Conservation (phyloP, 2,113 vertebrate species). For the Seriola aureovittata region DNA sequence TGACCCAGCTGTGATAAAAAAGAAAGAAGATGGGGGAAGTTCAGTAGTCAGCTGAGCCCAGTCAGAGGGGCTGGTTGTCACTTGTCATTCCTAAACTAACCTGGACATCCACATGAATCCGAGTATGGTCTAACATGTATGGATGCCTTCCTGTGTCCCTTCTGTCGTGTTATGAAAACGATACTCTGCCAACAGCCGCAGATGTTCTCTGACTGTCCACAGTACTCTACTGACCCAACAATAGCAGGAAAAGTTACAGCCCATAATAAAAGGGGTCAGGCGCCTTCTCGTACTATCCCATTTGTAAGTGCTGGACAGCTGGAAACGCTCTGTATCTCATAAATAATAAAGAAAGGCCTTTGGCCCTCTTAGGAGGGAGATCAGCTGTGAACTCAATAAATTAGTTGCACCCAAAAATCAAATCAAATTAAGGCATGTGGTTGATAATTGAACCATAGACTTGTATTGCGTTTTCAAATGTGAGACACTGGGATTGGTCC, state of each 20-base stretch:
- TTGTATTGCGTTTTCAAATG: background rate
- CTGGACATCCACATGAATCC: slow-evolving; percentile 12
- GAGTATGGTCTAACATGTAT: slow-evolving; percentile 26
- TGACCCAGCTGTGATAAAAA: background rate
- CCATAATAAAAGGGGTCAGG: slow-evolving; percentile 64
- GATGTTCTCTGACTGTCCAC: slow-evolving; percentile 55
- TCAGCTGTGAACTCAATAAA: slow-evolving; percentile 36
- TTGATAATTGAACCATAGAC: slow-evolving; percentile 21
- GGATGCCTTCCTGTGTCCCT: slow-evolving; percentile 18
- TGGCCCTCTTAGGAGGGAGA: slow-evolving; percentile 25
- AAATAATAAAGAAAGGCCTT: slow-evolving; percentile 57
- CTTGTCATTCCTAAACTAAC: slow-evolving; percentile 11
- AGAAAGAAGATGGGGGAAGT: background rate
- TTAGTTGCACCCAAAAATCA: slow-evolving; percentile 24
- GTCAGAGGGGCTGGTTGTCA: slow-evolving; percentile 2
- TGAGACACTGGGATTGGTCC: background rate
- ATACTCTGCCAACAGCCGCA: slow-evolving; percentile 39
- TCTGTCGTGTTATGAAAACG: slow-evolving; percentile 25
- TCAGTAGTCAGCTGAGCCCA: slow-evolving; percentile 22
- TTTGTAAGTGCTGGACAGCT: slow-evolving; percentile 71
- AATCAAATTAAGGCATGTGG: slow-evolving; percentile 24
- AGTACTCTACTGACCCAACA: slow-evolving; percentile 42
- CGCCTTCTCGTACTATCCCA: slow-evolving; percentile 45
- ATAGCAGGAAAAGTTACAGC: slow-evolving; percentile 67
- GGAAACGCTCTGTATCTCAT: slow-evolving; percentile 59